Conservation (phyloP, 2,888 invertebrate genomes). For the Cataglyphis rosenhaueri region DNA sequence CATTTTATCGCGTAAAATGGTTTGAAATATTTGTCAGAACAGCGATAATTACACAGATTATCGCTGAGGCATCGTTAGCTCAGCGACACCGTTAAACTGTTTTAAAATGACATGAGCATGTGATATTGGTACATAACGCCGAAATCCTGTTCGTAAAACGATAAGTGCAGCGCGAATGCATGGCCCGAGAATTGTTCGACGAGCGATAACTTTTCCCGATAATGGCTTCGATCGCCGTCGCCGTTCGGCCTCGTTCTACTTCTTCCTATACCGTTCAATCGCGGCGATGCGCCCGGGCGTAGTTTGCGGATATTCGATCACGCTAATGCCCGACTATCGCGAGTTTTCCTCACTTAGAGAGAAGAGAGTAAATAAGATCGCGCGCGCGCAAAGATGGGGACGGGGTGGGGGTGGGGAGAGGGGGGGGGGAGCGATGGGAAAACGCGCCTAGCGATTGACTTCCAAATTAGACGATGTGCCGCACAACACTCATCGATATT, state of each 20-base stretch:
- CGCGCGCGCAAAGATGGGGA: slow-evolving; percentile 8
- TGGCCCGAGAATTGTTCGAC: slow-evolving; percentile 59
- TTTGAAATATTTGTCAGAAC: slow-evolving; percentile 17
- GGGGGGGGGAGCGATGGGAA: slow-evolving; percentile 21
- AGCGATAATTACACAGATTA: slow-evolving; percentile 8
- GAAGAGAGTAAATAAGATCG: slow-evolving; percentile 64
- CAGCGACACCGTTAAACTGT: slow-evolving; percentile 18
- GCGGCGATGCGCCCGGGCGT: slow-evolving; percentile 44
- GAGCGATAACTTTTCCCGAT: slow-evolving; percentile 67
- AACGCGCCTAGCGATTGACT: slow-evolving; percentile 58
- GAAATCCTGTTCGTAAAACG: slow-evolving; percentile 54
- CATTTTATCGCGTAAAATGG: neutral
- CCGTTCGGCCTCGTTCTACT: slow-evolving; percentile 50
- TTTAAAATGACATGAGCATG: slow-evolving; percentile 38
- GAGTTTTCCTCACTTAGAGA: slow-evolving; percentile 47
- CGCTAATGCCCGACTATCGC: slow-evolving; percentile 54
- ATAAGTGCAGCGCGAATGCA: slow-evolving; percentile 47
- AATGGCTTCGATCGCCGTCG: slow-evolving; percentile 60
- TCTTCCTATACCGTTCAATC: slow-evolving; percentile 45
- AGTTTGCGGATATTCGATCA: slow-evolving; percentile 52
- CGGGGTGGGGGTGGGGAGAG: neutral
- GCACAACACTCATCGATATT: slow-evolving; percentile 71
- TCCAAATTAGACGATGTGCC: slow-evolving; percentile 61
- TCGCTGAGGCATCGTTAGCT: slow-evolving; percentile 5
- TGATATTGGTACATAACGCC: slow-evolving; percentile 46